Conservation (phyloP, 2,888 invertebrate species). For the Rhimphoctona megacephalus region DNA sequence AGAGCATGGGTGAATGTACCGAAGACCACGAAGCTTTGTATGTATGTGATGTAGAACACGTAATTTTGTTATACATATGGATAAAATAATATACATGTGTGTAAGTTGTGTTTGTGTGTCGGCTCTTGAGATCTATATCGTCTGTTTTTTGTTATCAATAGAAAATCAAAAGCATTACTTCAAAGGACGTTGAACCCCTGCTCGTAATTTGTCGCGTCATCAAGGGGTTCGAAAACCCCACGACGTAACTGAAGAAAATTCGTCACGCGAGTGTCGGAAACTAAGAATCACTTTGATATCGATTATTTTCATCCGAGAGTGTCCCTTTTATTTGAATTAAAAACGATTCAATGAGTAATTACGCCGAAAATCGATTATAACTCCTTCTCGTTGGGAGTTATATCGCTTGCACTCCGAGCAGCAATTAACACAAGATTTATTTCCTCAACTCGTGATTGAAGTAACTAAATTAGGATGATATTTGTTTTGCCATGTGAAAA, state of each 20-base stretch:
- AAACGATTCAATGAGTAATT: background rate
- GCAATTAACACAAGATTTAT: background rate
- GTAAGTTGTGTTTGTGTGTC: background rate
- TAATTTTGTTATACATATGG: too few relatives aligned
- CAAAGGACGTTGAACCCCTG: slow-evolving; percentile 21
- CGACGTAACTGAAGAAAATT: slow-evolving; percentile 5
- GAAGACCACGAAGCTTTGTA: slow-evolving; percentile 26
- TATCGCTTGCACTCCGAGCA: background rate
- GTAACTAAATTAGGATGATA: background rate
- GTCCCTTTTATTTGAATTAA: slow-evolving; percentile 10
- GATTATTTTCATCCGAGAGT: slow-evolving; percentile 8
- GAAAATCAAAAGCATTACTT: slow-evolving; percentile 36
- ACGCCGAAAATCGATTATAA: background rate
- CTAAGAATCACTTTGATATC: slow-evolving; percentile 17
- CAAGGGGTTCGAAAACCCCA: background rate
- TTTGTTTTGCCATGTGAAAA: background rate
- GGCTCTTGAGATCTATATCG: slow-evolving; percentile 30
- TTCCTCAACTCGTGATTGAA: background rate
- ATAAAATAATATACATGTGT: background rate
- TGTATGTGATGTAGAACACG: background rate
- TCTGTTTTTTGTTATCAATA: slow-evolving; percentile 52
- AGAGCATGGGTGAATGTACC: slow-evolving; percentile 59
- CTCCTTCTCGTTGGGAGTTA: too few relatives aligned
- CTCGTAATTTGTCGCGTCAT: slow-evolving; percentile 27
- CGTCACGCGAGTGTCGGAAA: slow-evolving; percentile 25